Evolutionary conservation across 2,797 vertebrate genomes (phyloP).

Genomic region (Sebastolobus alascanus): DNA sequence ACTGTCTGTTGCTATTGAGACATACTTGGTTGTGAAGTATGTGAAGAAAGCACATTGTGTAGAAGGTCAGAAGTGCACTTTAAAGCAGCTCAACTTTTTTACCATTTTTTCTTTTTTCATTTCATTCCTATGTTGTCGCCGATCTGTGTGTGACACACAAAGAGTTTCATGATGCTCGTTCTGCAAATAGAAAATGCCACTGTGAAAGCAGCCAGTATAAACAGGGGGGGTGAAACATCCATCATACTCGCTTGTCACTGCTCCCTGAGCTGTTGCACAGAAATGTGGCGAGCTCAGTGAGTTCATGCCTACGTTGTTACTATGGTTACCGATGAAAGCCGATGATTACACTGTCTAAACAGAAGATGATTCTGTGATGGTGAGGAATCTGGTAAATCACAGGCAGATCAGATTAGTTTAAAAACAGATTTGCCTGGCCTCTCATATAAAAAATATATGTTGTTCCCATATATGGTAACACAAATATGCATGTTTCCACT

Average conservation of each 20-base stretch:
- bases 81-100: not conserved
- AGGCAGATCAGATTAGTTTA: conserved; percentile 1
- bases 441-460: not conserved
- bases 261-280: conserved; percentile 19
- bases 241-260: conserved; percentile 19
- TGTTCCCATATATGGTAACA: conserved; percentile 20
- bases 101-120: not conserved
- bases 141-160: not conserved
- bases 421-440: not conserved
- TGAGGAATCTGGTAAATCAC: conserved; percentile 31
- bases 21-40: not conserved
- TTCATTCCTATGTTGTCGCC: not conserved
- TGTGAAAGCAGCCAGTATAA: conserved; percentile 18
- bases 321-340: conserved; percentile 39
- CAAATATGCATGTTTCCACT: conserved; percentile 37
- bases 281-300: conserved; percentile 6
- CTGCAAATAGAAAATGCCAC: conserved; percentile 40
- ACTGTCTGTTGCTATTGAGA: not conserved
- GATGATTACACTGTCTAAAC: conserved; percentile 30
- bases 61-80: not conserved
- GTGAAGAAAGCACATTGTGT: not conserved
- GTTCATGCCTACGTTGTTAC: conserved; percentile 38
- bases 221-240: conserved; percentile 18
- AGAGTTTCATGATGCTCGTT: conserved; percentile 3
- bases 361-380: conserved; percentile 20